phyloP scores from a whole-genome alignment of 2,113 vertebrate genomes.

The Herpailurus yagouaroundi region DNA sequence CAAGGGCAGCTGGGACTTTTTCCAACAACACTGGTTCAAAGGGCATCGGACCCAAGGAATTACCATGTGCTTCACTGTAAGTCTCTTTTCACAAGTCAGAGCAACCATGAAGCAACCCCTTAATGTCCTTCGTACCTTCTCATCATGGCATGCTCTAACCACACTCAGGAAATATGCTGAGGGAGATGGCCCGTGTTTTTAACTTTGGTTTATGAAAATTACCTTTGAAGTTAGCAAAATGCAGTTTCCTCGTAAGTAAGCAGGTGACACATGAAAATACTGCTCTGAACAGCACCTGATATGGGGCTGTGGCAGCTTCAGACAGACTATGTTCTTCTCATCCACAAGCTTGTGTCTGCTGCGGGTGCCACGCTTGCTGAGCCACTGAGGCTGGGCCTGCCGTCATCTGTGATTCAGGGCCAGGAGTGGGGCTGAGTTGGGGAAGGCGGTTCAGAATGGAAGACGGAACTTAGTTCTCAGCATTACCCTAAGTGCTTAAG shows the following conservation, averaged over 20 bases:
- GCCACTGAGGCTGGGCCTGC: too few species aligned
- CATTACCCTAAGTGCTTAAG: background rate
- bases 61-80: background rate
- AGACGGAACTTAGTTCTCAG: background rate
- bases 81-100: background rate
- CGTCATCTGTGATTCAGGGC: background rate
- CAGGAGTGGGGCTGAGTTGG: fast-evolving
- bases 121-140: background rate
- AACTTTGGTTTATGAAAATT: background rate
- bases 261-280: background rate
- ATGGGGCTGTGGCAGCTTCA: background rate
- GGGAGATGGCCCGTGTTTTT: background rate
- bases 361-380: background rate
- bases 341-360: background rate
- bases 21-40: background rate
- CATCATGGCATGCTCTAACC: background rate
- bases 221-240: constrained; percentile 25
- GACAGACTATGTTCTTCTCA: fast-evolving
- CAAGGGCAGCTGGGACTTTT: background rate
- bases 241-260: background rate
- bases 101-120: background rate
- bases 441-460: background rate
- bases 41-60: background rate
- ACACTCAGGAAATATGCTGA: background rate
- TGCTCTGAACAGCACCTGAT: background rate